Conservation (phyloP, 2,888 invertebrate genomes). For the Rhorus exstirpatorius region DNA sequence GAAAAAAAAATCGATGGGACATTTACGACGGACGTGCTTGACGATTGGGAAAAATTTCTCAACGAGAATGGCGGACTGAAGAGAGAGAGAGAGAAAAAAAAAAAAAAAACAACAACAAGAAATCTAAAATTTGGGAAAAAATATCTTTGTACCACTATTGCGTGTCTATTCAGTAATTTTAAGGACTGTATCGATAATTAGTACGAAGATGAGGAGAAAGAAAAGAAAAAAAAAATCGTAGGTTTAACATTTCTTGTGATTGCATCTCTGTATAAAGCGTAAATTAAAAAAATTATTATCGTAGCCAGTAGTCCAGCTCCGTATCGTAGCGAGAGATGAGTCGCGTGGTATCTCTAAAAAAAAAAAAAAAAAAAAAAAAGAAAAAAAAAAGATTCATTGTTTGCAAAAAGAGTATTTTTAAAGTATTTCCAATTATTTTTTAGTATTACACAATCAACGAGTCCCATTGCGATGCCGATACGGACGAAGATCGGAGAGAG, state of each 20-base stretch:
- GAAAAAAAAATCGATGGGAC: conserved; percentile 43
- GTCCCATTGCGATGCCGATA: conserved; percentile 74
- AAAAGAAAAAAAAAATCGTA: conserved; percentile 65
- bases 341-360: conserved; percentile 63
- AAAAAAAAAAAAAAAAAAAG: conserved; percentile 62
- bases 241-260: conserved; percentile 74
- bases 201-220: conserved; percentile 46
- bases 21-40: conserved; percentile 34
- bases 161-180: conserved; percentile 79
- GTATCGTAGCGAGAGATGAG: conserved; percentile 73
- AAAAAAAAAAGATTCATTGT: conserved; percentile 75
- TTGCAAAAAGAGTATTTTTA: conserved; percentile 85
- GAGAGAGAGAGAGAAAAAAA: too few relatives aligned
- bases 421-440: conserved; percentile 86
- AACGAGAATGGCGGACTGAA: conserved; percentile 60
- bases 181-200: conserved; percentile 78
- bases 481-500: conserved; percentile 72
- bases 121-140: conserved; percentile 40
- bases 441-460: conserved; percentile 84
- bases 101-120: conserved; percentile 46
- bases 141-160: conserved; percentile 80
- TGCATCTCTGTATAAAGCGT: conserved; percentile 73
- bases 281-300: conserved; percentile 72
- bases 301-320: conserved; percentile 72
- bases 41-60: conserved; percentile 55